Conservation (phyloP, 1,140 invertebrate species). For the Steinernema khuongi region DNA sequence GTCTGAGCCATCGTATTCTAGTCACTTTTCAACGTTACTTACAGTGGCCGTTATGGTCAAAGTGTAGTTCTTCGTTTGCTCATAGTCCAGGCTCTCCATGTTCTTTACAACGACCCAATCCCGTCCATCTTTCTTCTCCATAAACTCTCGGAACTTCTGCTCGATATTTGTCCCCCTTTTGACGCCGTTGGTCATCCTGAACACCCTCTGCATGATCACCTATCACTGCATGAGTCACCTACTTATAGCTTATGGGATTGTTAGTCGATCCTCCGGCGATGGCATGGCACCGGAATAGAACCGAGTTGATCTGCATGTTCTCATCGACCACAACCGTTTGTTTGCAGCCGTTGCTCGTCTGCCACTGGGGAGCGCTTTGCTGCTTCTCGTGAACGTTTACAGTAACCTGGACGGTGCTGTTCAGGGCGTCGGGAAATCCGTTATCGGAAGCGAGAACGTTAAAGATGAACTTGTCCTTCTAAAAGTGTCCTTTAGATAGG, state of each 20-base stretch:
- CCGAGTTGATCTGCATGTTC: conserved; percentile 35
- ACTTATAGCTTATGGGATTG: conserved; percentile 49
- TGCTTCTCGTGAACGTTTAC: conserved; percentile 48
- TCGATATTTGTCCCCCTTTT: conserved; percentile 45
- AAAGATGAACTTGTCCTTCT: conserved; percentile 44
- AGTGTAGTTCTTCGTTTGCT: conserved; percentile 51
- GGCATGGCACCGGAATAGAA: conserved; percentile 47
- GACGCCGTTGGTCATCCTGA: conserved; percentile 47
- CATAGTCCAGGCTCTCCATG: conserved; percentile 54
- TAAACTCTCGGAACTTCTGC: conserved; percentile 52
- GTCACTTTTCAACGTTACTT: conserved; percentile 13
- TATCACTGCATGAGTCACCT: not conserved
- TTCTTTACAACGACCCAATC: conserved; percentile 52
- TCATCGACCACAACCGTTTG: conserved; percentile 40
- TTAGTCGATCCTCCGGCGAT: conserved; percentile 32
- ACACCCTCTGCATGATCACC: conserved; percentile 2
- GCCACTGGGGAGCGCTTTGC: conserved; percentile 47
- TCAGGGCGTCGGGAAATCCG: conserved; percentile 43
- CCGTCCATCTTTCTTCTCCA: conserved; percentile 43
- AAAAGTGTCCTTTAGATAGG: conserved; percentile 3
- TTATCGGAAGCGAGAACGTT: conserved; percentile 51
- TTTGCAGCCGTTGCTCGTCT: conserved; percentile 32
- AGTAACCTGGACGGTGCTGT: conserved; percentile 39
- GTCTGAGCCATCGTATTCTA: too few species aligned
- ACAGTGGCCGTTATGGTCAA: conserved; percentile 54